Conservation (phyloP, 2,113 vertebrate genomes). For the Spheniscus mendiculus region DNA sequence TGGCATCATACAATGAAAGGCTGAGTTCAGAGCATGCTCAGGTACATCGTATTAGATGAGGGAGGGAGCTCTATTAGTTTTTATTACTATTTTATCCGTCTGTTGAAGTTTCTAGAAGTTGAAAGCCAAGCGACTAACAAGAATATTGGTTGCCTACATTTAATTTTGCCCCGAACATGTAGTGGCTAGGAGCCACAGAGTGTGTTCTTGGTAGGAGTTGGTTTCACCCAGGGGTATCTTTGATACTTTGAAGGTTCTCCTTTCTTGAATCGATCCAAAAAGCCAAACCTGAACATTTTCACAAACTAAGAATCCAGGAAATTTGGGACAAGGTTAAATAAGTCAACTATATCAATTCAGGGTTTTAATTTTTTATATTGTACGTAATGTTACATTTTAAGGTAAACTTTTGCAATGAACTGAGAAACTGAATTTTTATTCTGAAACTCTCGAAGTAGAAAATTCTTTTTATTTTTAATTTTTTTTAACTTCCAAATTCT, state of each 20-base stretch:
- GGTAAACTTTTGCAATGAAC: background rate
- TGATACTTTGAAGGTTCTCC: background rate
- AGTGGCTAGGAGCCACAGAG: background rate
- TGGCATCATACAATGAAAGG: background rate
- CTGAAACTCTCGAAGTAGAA: background rate
- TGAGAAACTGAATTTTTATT: background rate
- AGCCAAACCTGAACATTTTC: background rate
- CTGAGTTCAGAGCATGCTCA: slow-evolving; percentile 1
- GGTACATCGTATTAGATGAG: background rate
- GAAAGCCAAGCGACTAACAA: background rate
- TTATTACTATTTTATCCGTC: background rate
- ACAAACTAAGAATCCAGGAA: background rate
- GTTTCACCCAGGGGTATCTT: background rate
- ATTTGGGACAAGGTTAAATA: background rate
- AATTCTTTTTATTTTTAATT: background rate
- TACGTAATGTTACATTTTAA: background rate
- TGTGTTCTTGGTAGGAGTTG: background rate
- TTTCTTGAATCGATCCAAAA: background rate
- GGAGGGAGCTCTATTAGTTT: background rate
- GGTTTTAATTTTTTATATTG: background rate
- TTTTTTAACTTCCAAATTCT: background rate
- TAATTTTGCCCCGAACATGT: background rate
- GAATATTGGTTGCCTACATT: background rate
- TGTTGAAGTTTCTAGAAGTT: background rate
- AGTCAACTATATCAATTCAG: background rate